Conservation (phyloP, 2,888 invertebrate genomes). For the Halictus quadricinctus region DNA sequence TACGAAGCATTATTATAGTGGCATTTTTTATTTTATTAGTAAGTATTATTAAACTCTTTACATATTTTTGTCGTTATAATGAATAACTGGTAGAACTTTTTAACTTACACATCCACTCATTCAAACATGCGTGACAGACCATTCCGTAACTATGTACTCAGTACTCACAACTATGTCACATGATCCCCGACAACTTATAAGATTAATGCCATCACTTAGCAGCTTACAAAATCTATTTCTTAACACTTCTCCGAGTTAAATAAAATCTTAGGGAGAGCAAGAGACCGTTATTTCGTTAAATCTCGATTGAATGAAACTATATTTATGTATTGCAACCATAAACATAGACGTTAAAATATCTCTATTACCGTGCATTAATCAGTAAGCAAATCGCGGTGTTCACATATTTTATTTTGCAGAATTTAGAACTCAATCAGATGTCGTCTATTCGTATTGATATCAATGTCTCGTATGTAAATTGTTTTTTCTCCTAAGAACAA, state of each 20-base stretch:
- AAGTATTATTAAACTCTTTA: constrained; percentile 80
- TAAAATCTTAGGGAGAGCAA: constrained; percentile 26
- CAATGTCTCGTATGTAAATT: not conserved
- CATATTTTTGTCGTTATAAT: constrained; percentile 78
- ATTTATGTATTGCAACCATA: constrained; percentile 36
- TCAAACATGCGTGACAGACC: constrained; percentile 75
- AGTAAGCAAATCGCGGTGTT: constrained; percentile 33
- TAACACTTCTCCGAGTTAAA: constrained; percentile 32
- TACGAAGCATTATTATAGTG: constrained; percentile 54
- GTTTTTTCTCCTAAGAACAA: constrained; percentile 10
- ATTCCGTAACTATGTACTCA: constrained; percentile 74
- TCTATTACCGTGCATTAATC: constrained; percentile 35
- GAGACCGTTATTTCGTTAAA: constrained; percentile 26
- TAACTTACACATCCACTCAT: constrained; percentile 76
- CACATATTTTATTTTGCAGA: constrained; percentile 19
- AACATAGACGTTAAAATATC: constrained; percentile 40
- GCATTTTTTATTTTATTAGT: constrained; percentile 76
- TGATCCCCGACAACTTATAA: constrained; percentile 72
- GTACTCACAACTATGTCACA: constrained; percentile 71
- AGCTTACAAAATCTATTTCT: constrained; percentile 60
- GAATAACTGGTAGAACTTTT: constrained; percentile 78
- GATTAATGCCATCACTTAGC: constrained; percentile 62
- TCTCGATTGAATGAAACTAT: constrained; percentile 41
- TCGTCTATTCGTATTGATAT: constrained; percentile 4
- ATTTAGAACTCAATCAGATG: constrained; percentile 6